Conservation (phyloP, 2,888 invertebrate species). For the Harmothoe impar region DNA sequence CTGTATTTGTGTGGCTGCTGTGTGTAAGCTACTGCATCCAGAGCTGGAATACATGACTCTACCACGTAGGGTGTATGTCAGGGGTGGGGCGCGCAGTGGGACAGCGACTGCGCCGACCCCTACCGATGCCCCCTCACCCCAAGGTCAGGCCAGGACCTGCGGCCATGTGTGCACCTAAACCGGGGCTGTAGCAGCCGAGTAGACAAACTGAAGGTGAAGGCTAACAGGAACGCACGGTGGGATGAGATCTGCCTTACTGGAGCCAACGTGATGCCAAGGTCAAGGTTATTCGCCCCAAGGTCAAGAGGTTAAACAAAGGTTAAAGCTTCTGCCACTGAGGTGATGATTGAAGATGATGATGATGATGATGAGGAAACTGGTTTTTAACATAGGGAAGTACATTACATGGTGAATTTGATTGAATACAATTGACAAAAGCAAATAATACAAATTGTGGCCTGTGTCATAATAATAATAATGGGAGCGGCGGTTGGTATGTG, state of each 20-base stretch:
- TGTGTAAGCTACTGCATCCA: background rate
- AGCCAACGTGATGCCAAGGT: conserved; percentile 58
- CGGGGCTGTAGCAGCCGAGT: background rate
- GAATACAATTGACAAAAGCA: background rate
- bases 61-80: background rate
- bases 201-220: background rate
- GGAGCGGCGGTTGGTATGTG: background rate
- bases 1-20: background rate
- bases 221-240: background rate
- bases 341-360: background rate
- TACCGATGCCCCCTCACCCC: too few species aligned
- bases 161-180: background rate
- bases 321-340: conserved; percentile 44
- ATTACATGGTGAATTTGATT: background rate
- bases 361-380: background rate
- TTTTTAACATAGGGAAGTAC: background rate
- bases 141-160: too few species aligned
- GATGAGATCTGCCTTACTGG: conserved; percentile 50
- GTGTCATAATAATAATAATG: conserved; percentile 2
- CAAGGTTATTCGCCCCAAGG: conserved; percentile 54
- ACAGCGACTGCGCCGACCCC: too few species aligned
- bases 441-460: conserved; percentile 17
- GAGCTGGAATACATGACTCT: conserved; percentile 51
- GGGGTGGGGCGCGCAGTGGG: too few species aligned
- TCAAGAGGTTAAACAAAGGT: conserved; percentile 42